Evolutionary conservation across 2,797 vertebrate species (phyloP).

Genomic region (Coreius guichenoti): DNA sequence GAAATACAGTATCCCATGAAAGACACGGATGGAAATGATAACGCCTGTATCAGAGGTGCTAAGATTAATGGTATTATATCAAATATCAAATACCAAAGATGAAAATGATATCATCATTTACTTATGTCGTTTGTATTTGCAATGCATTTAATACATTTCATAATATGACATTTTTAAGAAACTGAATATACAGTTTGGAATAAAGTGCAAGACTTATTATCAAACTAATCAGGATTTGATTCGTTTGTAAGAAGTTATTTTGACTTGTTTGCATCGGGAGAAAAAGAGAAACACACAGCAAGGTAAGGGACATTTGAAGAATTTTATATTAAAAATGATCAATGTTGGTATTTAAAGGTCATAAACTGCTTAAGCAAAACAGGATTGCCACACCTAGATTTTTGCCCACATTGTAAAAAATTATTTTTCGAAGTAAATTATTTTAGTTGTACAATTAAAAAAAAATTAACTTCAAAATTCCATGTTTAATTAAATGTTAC

Average conservation of each 20-base stretch:
- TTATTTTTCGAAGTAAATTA: too few relatives aligned
- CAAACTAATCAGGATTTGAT: background rate
- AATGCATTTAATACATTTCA: background rate
- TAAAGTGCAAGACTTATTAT: background rate
- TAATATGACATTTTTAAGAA: background rate
- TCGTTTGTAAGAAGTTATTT: background rate
- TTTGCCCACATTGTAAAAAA: background rate
- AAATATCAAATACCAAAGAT: background rate
- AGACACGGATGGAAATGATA: background rate
- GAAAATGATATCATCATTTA: background rate
- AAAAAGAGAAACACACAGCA: background rate
- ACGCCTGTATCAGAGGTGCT: background rate
- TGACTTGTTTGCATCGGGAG: background rate
- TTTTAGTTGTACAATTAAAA: background rate
- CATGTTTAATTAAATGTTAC: background rate
- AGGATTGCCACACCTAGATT: background rate
- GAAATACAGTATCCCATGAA: constrained; percentile 40
- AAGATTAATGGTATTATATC: background rate
- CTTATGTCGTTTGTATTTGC: background rate
- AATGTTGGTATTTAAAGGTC: background rate
- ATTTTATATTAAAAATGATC: background rate
- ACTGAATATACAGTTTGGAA: background rate
- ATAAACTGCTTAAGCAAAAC: background rate
- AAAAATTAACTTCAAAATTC: background rate
- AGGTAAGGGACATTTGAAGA: background rate